Evolutionary conservation across 2,888 invertebrate species (phyloP).

Genomic region (Chaitophorus viminalis): DNA sequence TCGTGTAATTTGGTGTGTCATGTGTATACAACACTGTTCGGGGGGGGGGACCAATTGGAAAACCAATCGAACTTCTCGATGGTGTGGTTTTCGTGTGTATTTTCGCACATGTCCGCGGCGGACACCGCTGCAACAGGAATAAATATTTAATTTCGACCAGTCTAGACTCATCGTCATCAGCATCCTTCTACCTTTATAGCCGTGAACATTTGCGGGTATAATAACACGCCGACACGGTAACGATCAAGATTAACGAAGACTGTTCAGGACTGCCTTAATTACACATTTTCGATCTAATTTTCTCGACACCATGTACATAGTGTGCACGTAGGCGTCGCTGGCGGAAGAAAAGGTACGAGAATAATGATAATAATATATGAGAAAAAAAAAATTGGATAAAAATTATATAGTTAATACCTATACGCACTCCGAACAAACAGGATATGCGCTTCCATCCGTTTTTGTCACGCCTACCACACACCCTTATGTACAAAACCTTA

Average conservation of each 20-base stretch:
- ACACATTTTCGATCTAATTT: constrained; percentile 60
- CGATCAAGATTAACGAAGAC: constrained; percentile 52
- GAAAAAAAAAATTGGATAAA: not conserved
- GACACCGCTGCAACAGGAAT: not conserved
- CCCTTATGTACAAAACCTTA: not conserved
- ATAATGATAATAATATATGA: constrained; percentile 13
- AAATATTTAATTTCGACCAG: not conserved
- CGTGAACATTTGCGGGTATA: not conserved
- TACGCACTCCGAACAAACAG: constrained; percentile 33
- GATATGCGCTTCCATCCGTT: constrained; percentile 61
- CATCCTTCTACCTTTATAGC: not conserved
- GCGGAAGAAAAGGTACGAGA: constrained; percentile 22
- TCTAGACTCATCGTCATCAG: not conserved
- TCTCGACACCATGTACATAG: constrained; percentile 37
- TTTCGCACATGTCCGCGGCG: not conserved
- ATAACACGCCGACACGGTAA: constrained; percentile 23
- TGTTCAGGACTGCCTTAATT: constrained; percentile 16
- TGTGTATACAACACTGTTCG: not conserved
- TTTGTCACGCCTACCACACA: constrained; percentile 55
- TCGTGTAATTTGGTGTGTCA: not conserved
- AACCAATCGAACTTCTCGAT: not conserved
- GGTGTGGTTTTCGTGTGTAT: not conserved
- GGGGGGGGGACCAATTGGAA: not conserved
- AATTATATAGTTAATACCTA: too few relatives aligned
- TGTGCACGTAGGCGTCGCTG: constrained; percentile 27